These are phyloP conservation scores for Bedellia somnulentella DNA, from an alignment of 2,888 invertebrate species.

Conservation along the genomic window DNA sequence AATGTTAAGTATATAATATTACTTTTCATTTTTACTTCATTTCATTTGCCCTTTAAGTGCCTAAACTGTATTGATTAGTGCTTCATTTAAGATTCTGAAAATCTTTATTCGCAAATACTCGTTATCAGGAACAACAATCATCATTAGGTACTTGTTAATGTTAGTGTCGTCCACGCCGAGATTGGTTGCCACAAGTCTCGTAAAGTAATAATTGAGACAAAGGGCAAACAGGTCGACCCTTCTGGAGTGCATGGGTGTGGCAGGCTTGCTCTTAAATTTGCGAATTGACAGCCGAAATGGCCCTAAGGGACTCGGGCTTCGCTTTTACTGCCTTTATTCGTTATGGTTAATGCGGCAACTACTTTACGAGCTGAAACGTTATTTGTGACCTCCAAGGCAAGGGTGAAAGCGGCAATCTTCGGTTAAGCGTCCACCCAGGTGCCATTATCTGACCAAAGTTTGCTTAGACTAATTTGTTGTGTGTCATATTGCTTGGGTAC, in stretches of 20 bases:
- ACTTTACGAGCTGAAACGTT: conserved; percentile 15
- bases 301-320: conserved; percentile 48
- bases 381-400: conserved; percentile 35
- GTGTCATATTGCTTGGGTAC: conserved; percentile 6
- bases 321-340: conserved; percentile 60
- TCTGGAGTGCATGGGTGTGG: conserved; percentile 56
- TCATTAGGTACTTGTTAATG: no score
- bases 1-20: no score
- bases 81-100: no score
- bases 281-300: conserved; percentile 60
- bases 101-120: no score
- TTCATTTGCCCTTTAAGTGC: no score
- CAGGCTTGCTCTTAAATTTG: conserved; percentile 43
- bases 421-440: conserved; percentile 12
- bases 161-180: neutral
- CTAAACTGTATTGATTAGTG: no score
- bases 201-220: conserved; percentile 45
- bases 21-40: no score
- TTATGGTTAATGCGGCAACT: conserved; percentile 31
- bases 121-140: no score
- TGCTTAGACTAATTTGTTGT: conserved; percentile 6
- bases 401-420: conserved; percentile 11
- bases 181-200: neutral
- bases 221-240: conserved; percentile 53
- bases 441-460: conserved; percentile 9